phyloP scores from a whole-genome alignment of 2,888 invertebrate species.

The Acanthosepion pharaonis region DNA sequence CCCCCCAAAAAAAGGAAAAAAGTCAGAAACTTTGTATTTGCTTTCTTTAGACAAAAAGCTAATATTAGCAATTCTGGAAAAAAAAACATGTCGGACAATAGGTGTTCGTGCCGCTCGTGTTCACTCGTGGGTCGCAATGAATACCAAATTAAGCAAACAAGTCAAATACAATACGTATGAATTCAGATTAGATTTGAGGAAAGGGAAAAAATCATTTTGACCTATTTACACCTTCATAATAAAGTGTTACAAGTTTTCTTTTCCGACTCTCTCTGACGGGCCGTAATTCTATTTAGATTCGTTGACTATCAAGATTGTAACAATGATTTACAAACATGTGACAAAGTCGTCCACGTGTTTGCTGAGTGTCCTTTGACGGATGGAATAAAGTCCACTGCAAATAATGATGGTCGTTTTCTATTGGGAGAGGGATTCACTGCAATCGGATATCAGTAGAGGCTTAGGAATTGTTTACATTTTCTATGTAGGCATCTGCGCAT shows the following conservation, averaged over 20 bases:
- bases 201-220: neutral
- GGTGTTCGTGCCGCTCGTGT: neutral
- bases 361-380: neutral
- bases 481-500: neutral
- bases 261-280: neutral
- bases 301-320: neutral
- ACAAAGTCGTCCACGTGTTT: neutral
- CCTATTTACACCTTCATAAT: neutral
- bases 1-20: neutral
- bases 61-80: neutral
- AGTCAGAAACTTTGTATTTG: neutral
- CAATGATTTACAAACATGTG: neutral
- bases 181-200: neutral
- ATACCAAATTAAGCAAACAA: slow-evolving; percentile 6
- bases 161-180: neutral
- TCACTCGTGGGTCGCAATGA: neutral
- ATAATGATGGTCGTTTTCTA: neutral
- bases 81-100: neutral
- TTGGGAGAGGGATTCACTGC: neutral
- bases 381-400: neutral
- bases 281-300: neutral
- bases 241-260: neutral
- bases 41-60: neutral
- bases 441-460: neutral
- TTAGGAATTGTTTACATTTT: neutral